phyloP scores from a whole-genome alignment of 2,888 invertebrate genomes.

The Arge pagana region DNA sequence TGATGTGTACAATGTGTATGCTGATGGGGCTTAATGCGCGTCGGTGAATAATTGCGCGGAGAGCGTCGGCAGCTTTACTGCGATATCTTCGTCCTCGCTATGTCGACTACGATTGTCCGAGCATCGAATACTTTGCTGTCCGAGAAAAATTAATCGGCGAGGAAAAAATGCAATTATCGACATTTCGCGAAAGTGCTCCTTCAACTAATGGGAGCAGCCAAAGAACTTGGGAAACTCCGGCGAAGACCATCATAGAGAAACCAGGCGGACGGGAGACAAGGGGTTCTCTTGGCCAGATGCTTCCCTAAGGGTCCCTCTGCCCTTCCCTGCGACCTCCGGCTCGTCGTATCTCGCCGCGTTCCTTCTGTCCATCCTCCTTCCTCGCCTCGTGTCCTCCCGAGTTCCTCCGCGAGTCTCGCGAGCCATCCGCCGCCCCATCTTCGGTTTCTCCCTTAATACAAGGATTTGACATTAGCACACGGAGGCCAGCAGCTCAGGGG shows the following conservation, averaged over 20 bases:
- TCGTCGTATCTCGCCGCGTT: background rate
- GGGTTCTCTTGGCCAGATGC: slow-evolving; percentile 37
- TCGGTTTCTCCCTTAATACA: too few relatives aligned
- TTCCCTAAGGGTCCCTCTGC: slow-evolving; percentile 33
- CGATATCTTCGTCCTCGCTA: too few relatives aligned
- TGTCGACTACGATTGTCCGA: too few relatives aligned
- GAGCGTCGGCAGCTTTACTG: too few relatives aligned
- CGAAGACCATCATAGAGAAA: slow-evolving; percentile 10
- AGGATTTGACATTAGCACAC: slow-evolving; percentile 41
- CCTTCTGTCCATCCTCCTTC: background rate
- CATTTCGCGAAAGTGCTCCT: slow-evolving; percentile 32
- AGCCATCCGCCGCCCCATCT: background rate
- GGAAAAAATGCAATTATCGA: slow-evolving; percentile 45
- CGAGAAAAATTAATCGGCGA: slow-evolving; percentile 27
- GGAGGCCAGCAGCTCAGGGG: slow-evolving; percentile 18
- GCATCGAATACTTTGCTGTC: slow-evolving; percentile 6
- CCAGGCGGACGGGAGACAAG: slow-evolving; percentile 19
- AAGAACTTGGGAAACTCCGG: slow-evolving; percentile 25
- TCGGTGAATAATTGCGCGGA: too few relatives aligned
- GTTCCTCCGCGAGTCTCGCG: slow-evolving; percentile 5
- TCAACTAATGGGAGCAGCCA: slow-evolving; percentile 37
- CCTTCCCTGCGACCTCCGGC: background rate
- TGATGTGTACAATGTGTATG: too few relatives aligned
- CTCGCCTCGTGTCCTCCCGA: slow-evolving; percentile 2
- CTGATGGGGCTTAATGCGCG: too few relatives aligned